These are phyloP conservation scores for Sminthurides aquaticus DNA, from an alignment of 2,888 invertebrate genomes.

Conservation along the genomic window DNA sequence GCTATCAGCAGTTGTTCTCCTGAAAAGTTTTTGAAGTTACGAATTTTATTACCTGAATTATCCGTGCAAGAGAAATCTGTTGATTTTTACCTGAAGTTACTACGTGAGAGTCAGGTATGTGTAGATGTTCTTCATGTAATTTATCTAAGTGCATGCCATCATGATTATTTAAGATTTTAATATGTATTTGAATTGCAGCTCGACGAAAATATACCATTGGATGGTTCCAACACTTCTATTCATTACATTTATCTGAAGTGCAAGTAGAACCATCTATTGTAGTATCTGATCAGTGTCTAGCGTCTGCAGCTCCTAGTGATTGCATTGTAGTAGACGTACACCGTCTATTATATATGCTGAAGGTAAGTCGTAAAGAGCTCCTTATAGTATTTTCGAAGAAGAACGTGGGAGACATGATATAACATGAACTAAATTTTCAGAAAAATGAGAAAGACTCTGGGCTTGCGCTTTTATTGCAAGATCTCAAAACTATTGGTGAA, in stretches of 20 bases:
- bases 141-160: too few species aligned
- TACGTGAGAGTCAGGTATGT: constrained; percentile 69
- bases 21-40: constrained; percentile 74
- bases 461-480: constrained; percentile 65
- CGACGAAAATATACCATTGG: constrained; percentile 88
- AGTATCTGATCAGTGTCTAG: constrained; percentile 57
- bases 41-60: constrained; percentile 81
- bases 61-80: constrained; percentile 81
- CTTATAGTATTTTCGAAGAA: too few species aligned
- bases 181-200: constrained; percentile 50
- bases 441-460: constrained; percentile 48
- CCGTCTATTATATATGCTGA: constrained; percentile 53
- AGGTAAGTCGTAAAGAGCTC: constrained; percentile 49
- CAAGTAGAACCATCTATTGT: constrained; percentile 58
- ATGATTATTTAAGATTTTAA: too few species aligned
- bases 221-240: constrained; percentile 83
- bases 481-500: constrained; percentile 64
- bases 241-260: constrained; percentile 58
- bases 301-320: constrained; percentile 64
- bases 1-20: constrained; percentile 73
- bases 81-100: constrained; percentile 78
- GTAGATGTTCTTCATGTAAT: too few species aligned
- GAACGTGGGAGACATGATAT: too few species aligned
- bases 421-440: too few species aligned
- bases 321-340: constrained; percentile 64